phyloP scores from a whole-genome alignment of 1,140 invertebrate genomes.

The Euschistus heros region DNA sequence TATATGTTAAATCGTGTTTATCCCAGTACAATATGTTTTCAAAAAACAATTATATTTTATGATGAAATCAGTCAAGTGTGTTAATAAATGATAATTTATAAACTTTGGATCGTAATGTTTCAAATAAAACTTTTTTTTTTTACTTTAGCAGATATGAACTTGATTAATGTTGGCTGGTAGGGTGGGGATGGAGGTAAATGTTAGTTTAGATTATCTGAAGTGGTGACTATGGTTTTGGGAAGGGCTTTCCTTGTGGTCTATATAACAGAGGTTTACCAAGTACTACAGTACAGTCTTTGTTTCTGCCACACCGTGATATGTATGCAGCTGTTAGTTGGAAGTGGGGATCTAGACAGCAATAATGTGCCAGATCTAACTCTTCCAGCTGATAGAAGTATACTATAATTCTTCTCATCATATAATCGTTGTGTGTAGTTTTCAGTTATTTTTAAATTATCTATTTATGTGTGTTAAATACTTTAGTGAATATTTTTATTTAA shows the following conservation, averaged over 20 bases:
- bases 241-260: slow-evolving; percentile 24
- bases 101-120: too few relatives aligned
- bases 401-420: background rate
- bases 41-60: too few relatives aligned
- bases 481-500: background rate
- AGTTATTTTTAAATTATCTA: background rate
- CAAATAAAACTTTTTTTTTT: background rate
- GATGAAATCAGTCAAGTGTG: too few relatives aligned
- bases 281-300: slow-evolving; percentile 1
- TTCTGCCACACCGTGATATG: background rate
- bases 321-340: slow-evolving; percentile 40
- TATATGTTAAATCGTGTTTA: too few relatives aligned
- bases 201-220: slow-evolving; percentile 27
- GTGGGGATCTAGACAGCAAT: slow-evolving; percentile 44
- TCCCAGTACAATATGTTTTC: too few relatives aligned
- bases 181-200: slow-evolving; percentile 26
- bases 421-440: background rate
- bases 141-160: background rate
- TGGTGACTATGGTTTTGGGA: slow-evolving; percentile 23
- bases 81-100: too few relatives aligned
- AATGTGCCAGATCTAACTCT: slow-evolving; percentile 53
- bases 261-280: slow-evolving; percentile 22
- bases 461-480: background rate
- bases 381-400: slow-evolving; percentile 43
- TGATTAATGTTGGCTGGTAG: slow-evolving; percentile 7